Conservation (phyloP, 1,140 invertebrate species). For the Drosophila malerkotliana region DNA sequence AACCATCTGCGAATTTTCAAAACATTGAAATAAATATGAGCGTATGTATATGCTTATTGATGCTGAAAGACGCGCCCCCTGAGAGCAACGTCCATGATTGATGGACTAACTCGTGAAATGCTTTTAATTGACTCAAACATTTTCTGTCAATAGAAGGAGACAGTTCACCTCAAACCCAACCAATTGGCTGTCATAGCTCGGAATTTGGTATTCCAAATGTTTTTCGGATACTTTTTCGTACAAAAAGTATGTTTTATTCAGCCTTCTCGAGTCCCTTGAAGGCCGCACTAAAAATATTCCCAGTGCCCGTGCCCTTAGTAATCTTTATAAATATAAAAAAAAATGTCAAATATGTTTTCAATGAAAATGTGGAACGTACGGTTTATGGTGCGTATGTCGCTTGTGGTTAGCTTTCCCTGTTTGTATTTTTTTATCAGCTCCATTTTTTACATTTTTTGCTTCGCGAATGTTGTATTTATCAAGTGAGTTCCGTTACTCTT, state of each 20-base stretch:
- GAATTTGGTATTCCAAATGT: constrained; percentile 28
- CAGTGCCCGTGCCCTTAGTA: constrained; percentile 17
- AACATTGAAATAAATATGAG: constrained; percentile 41
- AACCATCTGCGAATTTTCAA: constrained; percentile 32
- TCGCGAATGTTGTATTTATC: constrained; percentile 1
- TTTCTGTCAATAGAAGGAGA: constrained; percentile 56
- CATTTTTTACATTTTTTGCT: constrained; percentile 51
- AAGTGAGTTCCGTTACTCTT: neutral
- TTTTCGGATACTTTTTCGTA: neutral
- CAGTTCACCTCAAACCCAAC: constrained; percentile 39
- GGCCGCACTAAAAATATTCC: constrained; percentile 33
- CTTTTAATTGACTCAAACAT: constrained; percentile 65
- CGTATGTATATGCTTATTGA: constrained; percentile 27
- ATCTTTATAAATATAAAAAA: constrained; percentile 6
- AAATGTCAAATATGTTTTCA: neutral
- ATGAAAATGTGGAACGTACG: constrained; percentile 53
- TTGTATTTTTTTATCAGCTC: constrained; percentile 81
- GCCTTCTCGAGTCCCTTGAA: constrained; percentile 4
- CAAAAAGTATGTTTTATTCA: neutral
- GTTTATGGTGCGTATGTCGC: constrained; percentile 68
- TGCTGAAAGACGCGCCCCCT: constrained; percentile 59
- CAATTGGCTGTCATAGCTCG: constrained; percentile 42
- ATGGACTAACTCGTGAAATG: constrained; percentile 33
- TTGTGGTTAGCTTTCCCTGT: constrained; percentile 66
- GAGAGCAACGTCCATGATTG: constrained; percentile 32